Conservation (phyloP, 2,888 invertebrate species). For the Pantelozetes paolii region DNA sequence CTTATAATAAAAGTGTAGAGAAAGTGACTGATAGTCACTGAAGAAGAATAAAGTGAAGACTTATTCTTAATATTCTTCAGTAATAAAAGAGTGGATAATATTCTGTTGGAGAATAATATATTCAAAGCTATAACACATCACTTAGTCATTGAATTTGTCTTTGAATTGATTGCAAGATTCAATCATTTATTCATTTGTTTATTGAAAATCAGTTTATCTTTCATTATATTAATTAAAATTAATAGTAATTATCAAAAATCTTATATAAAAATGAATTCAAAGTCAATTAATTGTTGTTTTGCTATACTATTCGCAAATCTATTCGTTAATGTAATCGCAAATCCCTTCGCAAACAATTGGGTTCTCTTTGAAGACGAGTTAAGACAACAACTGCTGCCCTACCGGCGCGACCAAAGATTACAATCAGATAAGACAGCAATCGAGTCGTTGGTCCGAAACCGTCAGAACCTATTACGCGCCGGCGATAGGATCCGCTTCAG, state of each 20-base stretch:
- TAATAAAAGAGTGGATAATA: not conserved
- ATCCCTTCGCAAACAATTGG: slow-evolving; percentile 28
- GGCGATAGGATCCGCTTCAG: slow-evolving; percentile 19
- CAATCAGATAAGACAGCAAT: slow-evolving; percentile 15
- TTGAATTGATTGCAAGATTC: too few species aligned
- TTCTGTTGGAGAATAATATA: too few species aligned
- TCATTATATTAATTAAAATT: not conserved
- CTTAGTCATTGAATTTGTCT: too few species aligned
- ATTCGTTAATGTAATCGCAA: slow-evolving; percentile 23
- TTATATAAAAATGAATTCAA: not conserved
- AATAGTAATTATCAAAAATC: not conserved
- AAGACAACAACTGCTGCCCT: not conserved
- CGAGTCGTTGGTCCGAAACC: slow-evolving; percentile 8
- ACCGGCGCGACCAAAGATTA: slow-evolving; percentile 17
- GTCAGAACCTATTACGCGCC: slow-evolving; percentile 15
- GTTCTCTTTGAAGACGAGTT: slow-evolving; percentile 7
- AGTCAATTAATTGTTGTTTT: not conserved
- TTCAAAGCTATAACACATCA: too few species aligned
- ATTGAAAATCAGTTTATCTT: not conserved
- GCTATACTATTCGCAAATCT: slow-evolving; percentile 1
- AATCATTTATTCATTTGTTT: too few species aligned
- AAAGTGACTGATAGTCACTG: not conserved
- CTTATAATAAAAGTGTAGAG: not conserved
- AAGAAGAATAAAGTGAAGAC: too few species aligned
- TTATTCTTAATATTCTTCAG: too few species aligned